Evolutionary conservation across 2,797 vertebrate species (phyloP).

Genomic region (Carcharodon carcharias): DNA sequence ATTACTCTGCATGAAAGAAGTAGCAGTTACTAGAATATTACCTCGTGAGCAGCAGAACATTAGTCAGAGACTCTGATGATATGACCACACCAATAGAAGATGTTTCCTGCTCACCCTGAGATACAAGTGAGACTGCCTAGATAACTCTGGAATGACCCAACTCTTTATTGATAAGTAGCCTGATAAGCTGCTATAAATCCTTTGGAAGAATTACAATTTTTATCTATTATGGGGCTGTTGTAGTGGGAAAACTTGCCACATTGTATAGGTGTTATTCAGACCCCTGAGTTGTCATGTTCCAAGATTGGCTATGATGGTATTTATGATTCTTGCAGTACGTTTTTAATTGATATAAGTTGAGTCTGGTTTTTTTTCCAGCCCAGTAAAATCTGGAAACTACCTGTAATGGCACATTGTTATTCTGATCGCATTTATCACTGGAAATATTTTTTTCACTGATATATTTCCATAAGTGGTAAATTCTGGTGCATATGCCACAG

Average conservation of each 20-base stretch:
- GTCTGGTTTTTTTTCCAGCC: neutral
- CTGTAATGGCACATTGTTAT: neutral
- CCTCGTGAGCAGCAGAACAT: neutral
- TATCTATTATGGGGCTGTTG: neutral
- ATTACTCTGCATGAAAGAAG: neutral
- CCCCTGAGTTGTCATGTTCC: neutral
- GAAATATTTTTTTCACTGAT: too few species aligned
- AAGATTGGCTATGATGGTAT: neutral
- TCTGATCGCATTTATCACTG: neutral
- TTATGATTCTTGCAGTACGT: neutral
- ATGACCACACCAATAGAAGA: neutral
- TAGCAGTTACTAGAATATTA: neutral
- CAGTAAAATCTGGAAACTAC: constrained; percentile 4
- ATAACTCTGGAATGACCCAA: neutral
- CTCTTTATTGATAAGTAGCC: neutral
- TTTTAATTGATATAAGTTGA: neutral
- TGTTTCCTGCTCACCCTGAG: neutral
- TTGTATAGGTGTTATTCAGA: neutral
- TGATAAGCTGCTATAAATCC: too few species aligned
- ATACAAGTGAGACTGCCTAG: neutral
- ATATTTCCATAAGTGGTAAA: too few species aligned
- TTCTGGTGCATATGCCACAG: too few species aligned
- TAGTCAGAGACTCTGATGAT: neutral
- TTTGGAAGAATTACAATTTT: neutral
- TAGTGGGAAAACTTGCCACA: neutral